Base-by-base conservation (phyloP, 2,113 vertebrate species). In the Clarias batrachus region DNA sequence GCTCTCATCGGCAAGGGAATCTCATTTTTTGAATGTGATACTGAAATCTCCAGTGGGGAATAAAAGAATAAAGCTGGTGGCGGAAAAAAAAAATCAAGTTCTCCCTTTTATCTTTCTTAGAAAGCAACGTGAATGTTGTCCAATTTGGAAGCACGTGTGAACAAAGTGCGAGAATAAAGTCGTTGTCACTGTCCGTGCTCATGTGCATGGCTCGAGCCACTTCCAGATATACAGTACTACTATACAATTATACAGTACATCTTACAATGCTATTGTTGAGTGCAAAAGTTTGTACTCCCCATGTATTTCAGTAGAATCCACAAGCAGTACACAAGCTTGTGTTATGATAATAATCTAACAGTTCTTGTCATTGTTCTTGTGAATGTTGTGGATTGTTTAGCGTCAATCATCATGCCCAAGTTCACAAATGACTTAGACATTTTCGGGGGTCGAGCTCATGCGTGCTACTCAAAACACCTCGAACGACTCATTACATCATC, bases 31-130 rank as follows among this genome's bases (percentile, higher is more conserved):
- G 0, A 78, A 30, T 78, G n/a, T 3, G 56, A 41, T 79, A 19
- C n/a, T 59, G 54, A 59, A 59, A 59, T n/a, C 16, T 10, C 21
- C 16, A 79, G 33, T 33, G 3, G 62, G 65, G 54, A 60, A 84
- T 27, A 83, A 21, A 83, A 63, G 33, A 54, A 85, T n/a, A 73
- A 59, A 57, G 37, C 60, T n/a, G 52, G 37, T 60, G 37, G 52
- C 41, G 65, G 52, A 63, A 59, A 86, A 82, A 85, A 25, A 33
- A 37, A 37, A 37, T 37, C 33, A 76, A 30, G 54, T 73, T 17
- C 60, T 37, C 17, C 63, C 33, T 84, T 84, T 88, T 63, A 86
- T 86, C 66, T 25, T 27, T 37, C 27, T 62, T 21, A 2, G 23
- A 77, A 83, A 73, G 37, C 21, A 30, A 33, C n/a, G 27, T 77